Evolutionary conservation across 2,113 vertebrate species (phyloP).

Genomic region (Sander lucioperca): DNA sequence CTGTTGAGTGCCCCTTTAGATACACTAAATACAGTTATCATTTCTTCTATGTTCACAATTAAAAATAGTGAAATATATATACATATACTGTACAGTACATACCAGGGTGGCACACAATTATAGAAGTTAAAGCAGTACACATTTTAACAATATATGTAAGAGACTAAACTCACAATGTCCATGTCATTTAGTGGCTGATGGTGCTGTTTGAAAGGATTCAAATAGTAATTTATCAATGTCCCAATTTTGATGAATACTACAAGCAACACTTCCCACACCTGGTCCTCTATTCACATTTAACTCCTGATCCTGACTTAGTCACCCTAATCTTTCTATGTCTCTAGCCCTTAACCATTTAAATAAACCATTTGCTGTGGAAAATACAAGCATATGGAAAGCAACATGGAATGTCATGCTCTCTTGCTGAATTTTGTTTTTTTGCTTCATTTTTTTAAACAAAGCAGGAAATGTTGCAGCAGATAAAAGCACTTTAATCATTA

Average conservation of each 20-base stretch:
- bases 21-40: neutral
- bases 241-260: neutral
- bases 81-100: too few relatives aligned
- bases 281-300: conserved; percentile 4
- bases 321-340: conserved; percentile 11
- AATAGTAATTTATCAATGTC: conserved; percentile 13
- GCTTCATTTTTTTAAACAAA: conserved; percentile 23
- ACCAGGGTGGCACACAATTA: neutral
- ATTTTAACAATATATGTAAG: neutral
- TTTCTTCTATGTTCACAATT: neutral
- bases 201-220: neutral
- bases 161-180: neutral
- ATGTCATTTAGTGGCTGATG: neutral
- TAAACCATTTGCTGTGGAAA: conserved; percentile 17
- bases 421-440: conserved; percentile 9
- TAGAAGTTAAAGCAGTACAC: neutral
- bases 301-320: conserved; percentile 12
- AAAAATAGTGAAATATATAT: too few relatives aligned
- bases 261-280: neutral
- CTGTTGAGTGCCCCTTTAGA: neutral
- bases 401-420: conserved; percentile 19
- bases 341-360: conserved; percentile 1
- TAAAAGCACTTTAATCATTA: conserved; percentile 12
- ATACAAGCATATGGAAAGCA: conserved; percentile 21
- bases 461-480: conserved; percentile 3